phyloP scores from a whole-genome alignment of 2,797 vertebrate genomes.

The Bucorvus abyssinicus region DNA sequence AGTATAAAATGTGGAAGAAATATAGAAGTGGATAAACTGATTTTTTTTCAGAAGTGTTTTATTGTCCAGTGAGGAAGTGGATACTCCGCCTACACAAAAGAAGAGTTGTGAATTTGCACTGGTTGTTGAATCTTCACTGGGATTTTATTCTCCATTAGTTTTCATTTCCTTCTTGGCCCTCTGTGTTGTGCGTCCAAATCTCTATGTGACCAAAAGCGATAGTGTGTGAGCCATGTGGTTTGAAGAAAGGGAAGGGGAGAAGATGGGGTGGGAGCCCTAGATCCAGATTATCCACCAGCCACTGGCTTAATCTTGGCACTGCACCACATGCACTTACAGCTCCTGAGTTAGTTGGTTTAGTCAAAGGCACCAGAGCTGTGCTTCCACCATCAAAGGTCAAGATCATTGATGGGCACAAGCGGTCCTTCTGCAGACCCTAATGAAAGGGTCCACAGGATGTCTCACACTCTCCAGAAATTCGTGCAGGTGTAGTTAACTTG shows the following conservation, averaged over 20 bases:
- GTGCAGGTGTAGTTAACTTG: accelerated
- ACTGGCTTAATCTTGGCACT: neutral
- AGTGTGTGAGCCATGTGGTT: accelerated
- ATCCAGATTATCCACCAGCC: neutral
- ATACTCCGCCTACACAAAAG: neutral
- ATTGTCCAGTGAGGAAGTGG: neutral
- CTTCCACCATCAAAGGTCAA: neutral
- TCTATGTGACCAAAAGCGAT: neutral
- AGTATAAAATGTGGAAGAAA: neutral
- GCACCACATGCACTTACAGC: accelerated
- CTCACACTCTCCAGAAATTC: neutral
- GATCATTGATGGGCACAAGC: neutral
- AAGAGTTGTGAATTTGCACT: neutral
- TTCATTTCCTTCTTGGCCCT: neutral
- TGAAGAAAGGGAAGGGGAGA: neutral
- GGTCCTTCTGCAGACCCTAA: neutral
- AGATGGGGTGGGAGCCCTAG: neutral
- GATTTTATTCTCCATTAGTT: neutral
- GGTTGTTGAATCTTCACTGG: neutral
- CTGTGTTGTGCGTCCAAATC: neutral
- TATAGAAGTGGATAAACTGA: neutral
- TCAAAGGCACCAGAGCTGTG: neutral
- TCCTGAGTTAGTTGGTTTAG: neutral
- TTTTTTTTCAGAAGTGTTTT: neutral
- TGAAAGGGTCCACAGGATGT: neutral